phyloP scores from a whole-genome alignment of 2,888 invertebrate genomes.

The Latrodectus elegans region DNA sequence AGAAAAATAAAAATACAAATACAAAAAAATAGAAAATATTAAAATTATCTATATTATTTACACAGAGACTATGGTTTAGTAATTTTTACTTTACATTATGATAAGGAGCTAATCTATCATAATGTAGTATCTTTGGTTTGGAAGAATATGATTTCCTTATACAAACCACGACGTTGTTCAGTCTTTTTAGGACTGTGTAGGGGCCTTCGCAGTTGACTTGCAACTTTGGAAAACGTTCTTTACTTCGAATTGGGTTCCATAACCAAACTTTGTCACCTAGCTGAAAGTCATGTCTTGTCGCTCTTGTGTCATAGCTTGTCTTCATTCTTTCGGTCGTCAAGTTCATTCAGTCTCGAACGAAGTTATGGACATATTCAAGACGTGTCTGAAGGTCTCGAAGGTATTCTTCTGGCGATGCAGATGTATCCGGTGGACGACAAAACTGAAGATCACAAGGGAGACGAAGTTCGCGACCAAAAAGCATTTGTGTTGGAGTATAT shows the following conservation, averaged over 20 bases:
- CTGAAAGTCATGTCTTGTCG: neutral
- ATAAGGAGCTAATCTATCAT: neutral
- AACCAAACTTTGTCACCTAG: slow-evolving; percentile 17
- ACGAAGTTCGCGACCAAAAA: slow-evolving; percentile 16
- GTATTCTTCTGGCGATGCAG: slow-evolving; percentile 15
- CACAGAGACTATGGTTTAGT: neutral
- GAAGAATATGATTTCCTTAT: neutral
- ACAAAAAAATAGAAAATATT: too few relatives aligned
- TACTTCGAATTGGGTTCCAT: slow-evolving; percentile 10
- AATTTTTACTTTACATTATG: neutral
- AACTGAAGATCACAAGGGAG: slow-evolving; percentile 13
- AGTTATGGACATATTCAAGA: slow-evolving; percentile 17
- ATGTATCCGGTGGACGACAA: neutral
- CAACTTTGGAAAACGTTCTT: slow-evolving; percentile 7
- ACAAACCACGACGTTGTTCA: slow-evolving; percentile 15
- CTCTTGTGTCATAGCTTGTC: neutral
- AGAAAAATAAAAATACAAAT: too few relatives aligned
- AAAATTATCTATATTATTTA: neutral
- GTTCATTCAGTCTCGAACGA: slow-evolving; percentile 9
- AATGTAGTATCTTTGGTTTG: slow-evolving; percentile 17
- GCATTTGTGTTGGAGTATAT: slow-evolving; percentile 9
- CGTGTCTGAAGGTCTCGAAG: slow-evolving; percentile 6
- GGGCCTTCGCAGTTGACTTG: slow-evolving; percentile 12
- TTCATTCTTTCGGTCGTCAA: too few relatives aligned
- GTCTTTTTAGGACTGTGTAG: slow-evolving; percentile 14